phyloP scores from a whole-genome alignment of 2,888 invertebrate genomes.

The Chirona hameri region DNA sequence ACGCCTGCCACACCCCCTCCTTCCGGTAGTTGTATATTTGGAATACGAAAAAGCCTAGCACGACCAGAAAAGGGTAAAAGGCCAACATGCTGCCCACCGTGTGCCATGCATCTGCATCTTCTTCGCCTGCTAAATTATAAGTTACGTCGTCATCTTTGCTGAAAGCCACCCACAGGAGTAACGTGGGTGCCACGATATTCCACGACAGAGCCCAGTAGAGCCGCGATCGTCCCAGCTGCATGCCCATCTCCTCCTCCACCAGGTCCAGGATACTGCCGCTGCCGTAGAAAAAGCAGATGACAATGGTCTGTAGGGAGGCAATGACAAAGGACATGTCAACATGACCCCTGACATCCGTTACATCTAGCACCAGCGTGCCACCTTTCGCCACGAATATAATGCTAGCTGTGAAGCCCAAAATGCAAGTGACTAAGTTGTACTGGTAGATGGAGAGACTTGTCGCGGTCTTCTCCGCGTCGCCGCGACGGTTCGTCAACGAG shows the following conservation, averaged over 20 bases:
- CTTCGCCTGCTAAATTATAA: background rate
- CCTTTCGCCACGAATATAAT: background rate
- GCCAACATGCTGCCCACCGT: background rate
- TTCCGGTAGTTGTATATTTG: background rate
- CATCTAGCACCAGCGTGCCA: background rate
- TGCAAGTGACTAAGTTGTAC: background rate
- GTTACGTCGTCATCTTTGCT: background rate
- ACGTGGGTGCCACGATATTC: background rate
- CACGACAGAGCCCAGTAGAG: background rate
- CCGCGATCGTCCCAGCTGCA: background rate
- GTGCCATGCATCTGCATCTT: background rate
- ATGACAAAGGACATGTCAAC: background rate
- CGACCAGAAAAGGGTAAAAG: background rate
- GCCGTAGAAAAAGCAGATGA: slow-evolving; percentile 5
- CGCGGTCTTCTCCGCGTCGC: background rate
- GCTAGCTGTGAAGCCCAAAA: background rate
- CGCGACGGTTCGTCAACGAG: background rate
- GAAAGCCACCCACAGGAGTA: background rate
- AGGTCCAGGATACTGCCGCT: background rate
- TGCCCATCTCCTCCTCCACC: background rate
- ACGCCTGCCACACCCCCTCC: background rate
- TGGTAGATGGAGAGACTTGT: background rate
- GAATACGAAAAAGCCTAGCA: background rate
- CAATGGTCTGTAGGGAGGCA: background rate
- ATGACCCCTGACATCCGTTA: background rate